Evolutionary conservation across 2,797 vertebrate genomes (phyloP).

Genomic region (Cuniculus paca): DNA sequence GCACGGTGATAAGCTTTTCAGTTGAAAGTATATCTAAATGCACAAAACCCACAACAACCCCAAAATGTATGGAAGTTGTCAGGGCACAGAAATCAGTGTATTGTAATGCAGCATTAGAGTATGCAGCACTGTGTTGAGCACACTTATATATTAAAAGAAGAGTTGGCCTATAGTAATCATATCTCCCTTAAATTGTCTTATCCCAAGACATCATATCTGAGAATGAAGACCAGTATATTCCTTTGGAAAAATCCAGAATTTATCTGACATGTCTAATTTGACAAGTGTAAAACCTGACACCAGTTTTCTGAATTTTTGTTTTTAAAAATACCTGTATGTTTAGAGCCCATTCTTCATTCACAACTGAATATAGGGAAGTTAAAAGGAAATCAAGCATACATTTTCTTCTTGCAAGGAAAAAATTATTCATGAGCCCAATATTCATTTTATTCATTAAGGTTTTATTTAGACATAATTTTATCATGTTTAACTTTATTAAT

Average conservation of each 20-base stretch:
- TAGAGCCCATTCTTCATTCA: neutral
- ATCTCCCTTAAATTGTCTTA: slow-evolving; percentile 11
- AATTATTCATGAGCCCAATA: slow-evolving; percentile 37
- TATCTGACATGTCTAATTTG: neutral
- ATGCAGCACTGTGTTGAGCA: neutral
- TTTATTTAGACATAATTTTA: slow-evolving; percentile 81
- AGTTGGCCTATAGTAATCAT: neutral
- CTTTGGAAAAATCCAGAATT: neutral
- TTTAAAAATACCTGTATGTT: neutral
- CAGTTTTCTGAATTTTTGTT: neutral
- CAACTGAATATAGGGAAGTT: slow-evolving; percentile 18
- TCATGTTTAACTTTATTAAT: slow-evolving; percentile 80
- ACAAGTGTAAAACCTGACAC: neutral
- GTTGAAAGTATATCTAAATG: neutral
- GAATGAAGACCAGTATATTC: slow-evolving; percentile 13
- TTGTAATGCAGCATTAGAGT: neutral
- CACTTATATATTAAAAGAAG: neutral
- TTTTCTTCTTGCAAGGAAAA: slow-evolving; percentile 54
- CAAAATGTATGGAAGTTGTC: no score
- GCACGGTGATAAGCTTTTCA: neutral
- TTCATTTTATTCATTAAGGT: slow-evolving; percentile 78
- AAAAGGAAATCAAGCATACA: slow-evolving; percentile 60
- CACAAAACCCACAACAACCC: neutral
- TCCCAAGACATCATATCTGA: neutral
- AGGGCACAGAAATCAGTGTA: neutral